These are phyloP conservation scores for Cyclopterus lumpus DNA, from an alignment of 2,797 vertebrate genomes.

Conservation along the genomic window DNA sequence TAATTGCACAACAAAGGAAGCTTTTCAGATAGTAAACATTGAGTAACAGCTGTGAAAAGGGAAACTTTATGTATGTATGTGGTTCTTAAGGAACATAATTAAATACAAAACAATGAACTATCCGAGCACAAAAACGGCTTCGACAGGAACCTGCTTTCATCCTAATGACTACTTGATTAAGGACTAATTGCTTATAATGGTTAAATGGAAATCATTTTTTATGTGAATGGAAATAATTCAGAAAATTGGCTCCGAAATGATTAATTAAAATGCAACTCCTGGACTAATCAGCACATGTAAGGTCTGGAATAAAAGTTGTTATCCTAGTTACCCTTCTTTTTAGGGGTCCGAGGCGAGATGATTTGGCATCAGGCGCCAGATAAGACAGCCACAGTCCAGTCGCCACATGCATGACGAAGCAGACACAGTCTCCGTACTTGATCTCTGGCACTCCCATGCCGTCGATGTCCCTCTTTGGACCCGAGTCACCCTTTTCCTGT, in stretches of 20 bases:
- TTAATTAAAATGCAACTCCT: neutral
- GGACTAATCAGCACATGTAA: neutral
- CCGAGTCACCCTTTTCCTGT: slow-evolving; percentile 93
- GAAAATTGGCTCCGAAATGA: neutral
- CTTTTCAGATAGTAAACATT: neutral
- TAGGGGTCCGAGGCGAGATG: slow-evolving; percentile 92
- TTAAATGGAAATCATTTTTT: neutral
- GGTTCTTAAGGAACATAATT: too few species aligned
- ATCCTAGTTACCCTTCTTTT: slow-evolving; percentile 91
- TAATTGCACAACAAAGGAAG: neutral
- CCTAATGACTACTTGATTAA: too few species aligned
- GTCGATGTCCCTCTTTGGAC: slow-evolving; percentile 93
- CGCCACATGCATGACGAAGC: slow-evolving; percentile 93
- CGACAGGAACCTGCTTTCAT: too few species aligned
- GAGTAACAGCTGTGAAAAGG: neutral
- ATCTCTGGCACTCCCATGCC: slow-evolving; percentile 97
- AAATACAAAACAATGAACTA: neutral
- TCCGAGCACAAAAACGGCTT: neutral
- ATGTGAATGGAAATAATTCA: neutral
- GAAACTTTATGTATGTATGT: neutral
- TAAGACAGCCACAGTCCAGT: slow-evolving; percentile 97
- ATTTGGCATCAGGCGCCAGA: slow-evolving; percentile 95
- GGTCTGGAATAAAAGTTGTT: neutral
- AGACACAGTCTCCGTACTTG: slow-evolving; percentile 96
- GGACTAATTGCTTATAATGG: neutral